These are phyloP conservation scores for Symphodus melops DNA, from an alignment of 2,113 vertebrate genomes.

Conservation along the genomic window DNA sequence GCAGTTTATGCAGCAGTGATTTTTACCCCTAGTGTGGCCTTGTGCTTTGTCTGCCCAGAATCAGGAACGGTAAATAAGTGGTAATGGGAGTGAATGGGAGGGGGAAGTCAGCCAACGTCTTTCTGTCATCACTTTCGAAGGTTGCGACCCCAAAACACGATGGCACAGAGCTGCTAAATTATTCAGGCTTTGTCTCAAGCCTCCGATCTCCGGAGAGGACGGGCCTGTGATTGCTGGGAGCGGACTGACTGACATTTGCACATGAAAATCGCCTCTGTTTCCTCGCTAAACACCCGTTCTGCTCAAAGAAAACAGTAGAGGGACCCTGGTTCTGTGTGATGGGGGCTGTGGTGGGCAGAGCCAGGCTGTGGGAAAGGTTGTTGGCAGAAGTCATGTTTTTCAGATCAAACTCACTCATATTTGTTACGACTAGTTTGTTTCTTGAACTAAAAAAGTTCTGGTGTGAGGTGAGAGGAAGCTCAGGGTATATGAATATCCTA, in stretches of 20 bases:
- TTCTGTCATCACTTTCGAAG: constrained; percentile 88
- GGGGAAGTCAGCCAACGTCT: constrained; percentile 76
- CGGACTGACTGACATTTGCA: constrained; percentile 88
- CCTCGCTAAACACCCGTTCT: constrained; percentile 77
- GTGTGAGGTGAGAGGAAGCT: constrained; percentile 27
- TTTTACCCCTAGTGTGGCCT: constrained; percentile 55
- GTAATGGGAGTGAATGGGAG: constrained; percentile 83
- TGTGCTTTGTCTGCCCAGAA: constrained; percentile 76
- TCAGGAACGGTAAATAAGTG: constrained; percentile 83
- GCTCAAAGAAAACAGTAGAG: constrained; percentile 80
- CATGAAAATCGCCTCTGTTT: constrained; percentile 85
- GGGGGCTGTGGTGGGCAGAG: constrained; percentile 23
- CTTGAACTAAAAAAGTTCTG: constrained; percentile 28
- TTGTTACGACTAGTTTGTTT: not conserved
- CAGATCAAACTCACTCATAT: not conserved
- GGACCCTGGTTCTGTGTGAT: constrained; percentile 48
- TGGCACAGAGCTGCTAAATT: constrained; percentile 86
- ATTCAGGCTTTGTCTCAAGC: constrained; percentile 84
- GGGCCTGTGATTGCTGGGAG: constrained; percentile 84
- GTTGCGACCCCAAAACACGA: constrained; percentile 83
- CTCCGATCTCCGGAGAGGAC: constrained; percentile 81
- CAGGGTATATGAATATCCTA: constrained; percentile 49
- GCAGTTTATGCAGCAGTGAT: constrained; percentile 76
- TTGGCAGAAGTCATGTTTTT: constrained; percentile 1
- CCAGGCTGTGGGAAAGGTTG: constrained; percentile 21